Evolutionary conservation across 1,140 invertebrate species (phyloP), one percentile per base, ranked within the genome.

Genomic region (Plectrocnemia conspersa): DNA sequence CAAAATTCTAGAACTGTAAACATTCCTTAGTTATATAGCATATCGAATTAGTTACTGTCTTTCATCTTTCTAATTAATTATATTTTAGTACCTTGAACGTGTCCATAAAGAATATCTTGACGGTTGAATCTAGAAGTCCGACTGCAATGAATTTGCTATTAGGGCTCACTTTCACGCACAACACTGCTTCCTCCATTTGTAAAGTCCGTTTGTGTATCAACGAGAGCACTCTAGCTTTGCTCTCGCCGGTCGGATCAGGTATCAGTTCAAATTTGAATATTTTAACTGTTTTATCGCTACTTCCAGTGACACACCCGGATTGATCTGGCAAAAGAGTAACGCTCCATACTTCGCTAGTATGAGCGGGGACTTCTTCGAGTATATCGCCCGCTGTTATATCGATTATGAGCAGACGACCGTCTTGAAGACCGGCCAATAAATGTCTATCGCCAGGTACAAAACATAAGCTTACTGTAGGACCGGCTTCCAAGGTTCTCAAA

Each of bases 41-140:
- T n/a, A n/a, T n/a, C n/a, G n/a, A n/a, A n/a, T n/a, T n/a, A n/a
- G n/a, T n/a, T n/a, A n/a, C n/a, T n/a, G n/a, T n/a, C n/a, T n/a
- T n/a, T n/a, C n/a, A n/a, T n/a, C n/a, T n/a, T n/a, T n/a, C n/a
- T n/a, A n/a, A n/a, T n/a, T n/a, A n/a, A n/a, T n/a, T n/a, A n/a
- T n/a, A n/a, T n/a, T n/a, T 7, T 29, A 29, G 63, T 72, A 91
- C 88, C 79, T 97, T 98, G 50, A 97, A 86, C 15, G 89, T 88
- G 66, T 98, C 94, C 10, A 88, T 64, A 67, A 95, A 98, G 70
- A 96, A 97, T 58, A 99, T 86, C 74, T 97, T 95, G 0, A 98
- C 89, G 11, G 94, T 99, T 11, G 82, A 88, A 74, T 99, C 93
- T 2, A 98, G 70, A 10, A 98, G 71, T 1, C 92, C 85, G 21